phyloP scores from a whole-genome alignment of 2,113 vertebrate genomes.

The Pluvialis apricaria region DNA sequence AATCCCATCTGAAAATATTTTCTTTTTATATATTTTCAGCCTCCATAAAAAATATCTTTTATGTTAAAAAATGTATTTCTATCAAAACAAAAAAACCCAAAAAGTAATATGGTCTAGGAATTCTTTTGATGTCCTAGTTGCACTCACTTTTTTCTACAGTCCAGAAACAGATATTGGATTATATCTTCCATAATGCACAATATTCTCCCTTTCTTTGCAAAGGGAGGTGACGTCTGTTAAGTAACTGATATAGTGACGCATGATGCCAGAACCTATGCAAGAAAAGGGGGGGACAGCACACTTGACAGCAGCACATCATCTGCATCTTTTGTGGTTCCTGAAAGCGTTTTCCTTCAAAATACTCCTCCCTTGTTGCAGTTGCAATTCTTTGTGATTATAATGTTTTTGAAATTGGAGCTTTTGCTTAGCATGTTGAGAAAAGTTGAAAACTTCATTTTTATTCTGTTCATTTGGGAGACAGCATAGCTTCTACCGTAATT shows the following conservation, averaged over 20 bases:
- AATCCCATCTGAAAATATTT: neutral
- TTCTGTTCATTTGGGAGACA: too few relatives aligned
- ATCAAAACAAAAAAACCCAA: neutral
- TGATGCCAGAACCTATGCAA: neutral
- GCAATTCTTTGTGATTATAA: too few relatives aligned
- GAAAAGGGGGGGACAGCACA: neutral
- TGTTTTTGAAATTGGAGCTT: too few relatives aligned
- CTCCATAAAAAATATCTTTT: accelerated
- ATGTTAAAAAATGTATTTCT: neutral
- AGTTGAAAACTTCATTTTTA: too few relatives aligned
- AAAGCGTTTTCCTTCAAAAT: neutral
- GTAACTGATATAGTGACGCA: neutral
- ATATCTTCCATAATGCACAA: neutral
- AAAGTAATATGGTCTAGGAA: neutral
- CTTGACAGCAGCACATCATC: neutral
- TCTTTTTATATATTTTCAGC: neutral
- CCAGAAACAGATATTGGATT: neutral
- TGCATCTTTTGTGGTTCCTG: neutral
- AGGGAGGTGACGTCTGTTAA: neutral
- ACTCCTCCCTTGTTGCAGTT: neutral
- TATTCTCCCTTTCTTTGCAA: neutral
- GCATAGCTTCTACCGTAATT: too few relatives aligned
- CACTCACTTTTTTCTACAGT: neutral
- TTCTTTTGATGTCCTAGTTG: neutral
- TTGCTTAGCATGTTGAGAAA: too few relatives aligned